Evolutionary conservation across 2,888 invertebrate genomes (phyloP).

Genomic region (Priapulus caudatus): DNA sequence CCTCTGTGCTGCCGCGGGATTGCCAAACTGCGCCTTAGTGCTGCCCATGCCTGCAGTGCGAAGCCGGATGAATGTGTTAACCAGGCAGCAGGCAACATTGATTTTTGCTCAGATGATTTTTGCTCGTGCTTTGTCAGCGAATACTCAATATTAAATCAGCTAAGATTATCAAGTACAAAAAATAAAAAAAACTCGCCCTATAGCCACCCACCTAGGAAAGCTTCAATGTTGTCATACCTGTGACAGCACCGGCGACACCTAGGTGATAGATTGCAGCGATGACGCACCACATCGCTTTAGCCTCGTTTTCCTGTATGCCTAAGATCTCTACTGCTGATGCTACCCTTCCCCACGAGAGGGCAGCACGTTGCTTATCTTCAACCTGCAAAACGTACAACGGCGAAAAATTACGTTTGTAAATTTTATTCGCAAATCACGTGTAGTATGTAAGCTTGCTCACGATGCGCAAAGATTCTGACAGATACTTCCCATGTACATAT

Average conservation of each 20-base stretch:
- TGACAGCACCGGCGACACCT: conserved; percentile 52
- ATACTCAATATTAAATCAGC: no score
- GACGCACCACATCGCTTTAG: conserved; percentile 69
- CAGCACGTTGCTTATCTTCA: conserved; percentile 64
- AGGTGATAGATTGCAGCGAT: conserved; percentile 88
- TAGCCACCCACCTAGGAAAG: no score
- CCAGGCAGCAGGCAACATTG: no score
- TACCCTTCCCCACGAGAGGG: conserved; percentile 66
- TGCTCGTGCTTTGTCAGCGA: no score
- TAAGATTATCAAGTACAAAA: no score
- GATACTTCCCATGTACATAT: conserved; percentile 6
- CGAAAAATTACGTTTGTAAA: conserved; percentile 7
- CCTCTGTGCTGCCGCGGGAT: conserved; percentile 34
- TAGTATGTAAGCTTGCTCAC: not conserved
- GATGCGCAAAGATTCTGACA: not conserved
- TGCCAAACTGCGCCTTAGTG: conserved; percentile 36
- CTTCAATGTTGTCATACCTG: conserved; percentile 37
- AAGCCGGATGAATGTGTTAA: no score
- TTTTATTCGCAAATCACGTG: not conserved
- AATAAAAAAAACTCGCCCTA: no score
- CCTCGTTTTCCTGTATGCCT: conserved; percentile 61
- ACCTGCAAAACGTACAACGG: conserved; percentile 37
- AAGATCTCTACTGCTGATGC: conserved; percentile 62
- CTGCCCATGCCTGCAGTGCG: not conserved
- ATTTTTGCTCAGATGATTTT: no score